Evolutionary conservation across 2,888 invertebrate genomes (phyloP), one percentile per base, ranked within the genome.

Genomic region (Thereva nobilitata): DNA sequence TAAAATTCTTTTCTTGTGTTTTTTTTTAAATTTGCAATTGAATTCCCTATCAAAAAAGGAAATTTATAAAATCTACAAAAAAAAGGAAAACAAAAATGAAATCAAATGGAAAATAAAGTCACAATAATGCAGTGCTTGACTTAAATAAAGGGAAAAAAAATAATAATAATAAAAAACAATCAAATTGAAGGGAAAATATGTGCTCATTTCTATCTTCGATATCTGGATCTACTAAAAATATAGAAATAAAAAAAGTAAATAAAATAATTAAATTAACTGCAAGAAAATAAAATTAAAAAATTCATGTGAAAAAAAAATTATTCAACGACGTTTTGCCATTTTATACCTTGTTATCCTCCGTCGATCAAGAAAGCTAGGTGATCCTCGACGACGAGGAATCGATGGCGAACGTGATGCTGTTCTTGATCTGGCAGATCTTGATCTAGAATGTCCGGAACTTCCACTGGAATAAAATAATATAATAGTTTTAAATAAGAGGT

Each of bases 271-370:
- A 70, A 67, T 68, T 52, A 50, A 57, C 65, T 66, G 56, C 65
- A 57, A 59, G 57, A 64, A 47, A 42, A 50, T 53, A 66, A 55
- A 50, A 66, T 53, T 45, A 38, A 64, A 61, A 57, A 61, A 64
- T 68, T 49, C 44, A 56, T 66, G 38, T 54, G 61, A 50, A 35
- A 47, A 42, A 68, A 49, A 56, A 53, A 45, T 57, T 65, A 59
- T 34, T 49, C 56, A 45, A 12, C 7, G 5, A 7, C 23, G 23
- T 54, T 45, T 49, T 55, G 45, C 38, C 38, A 41, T 57, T 54
- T 40, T 71, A 82, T 88, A 97, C 96, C 96, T 97, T 74, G 97
- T 97, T 76, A 97, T 97, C 73, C 97, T 87, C 68, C 97, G 86
- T 74, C 95, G 86, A 82, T 96, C 96, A 70, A 96, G 84, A 82